A percentile compares a stretch with the other conserved stretches of the same genome.
phyloP scores from a whole-genome alignment of 2,797 vertebrate species.

The Anguilla marmorata region DNA sequence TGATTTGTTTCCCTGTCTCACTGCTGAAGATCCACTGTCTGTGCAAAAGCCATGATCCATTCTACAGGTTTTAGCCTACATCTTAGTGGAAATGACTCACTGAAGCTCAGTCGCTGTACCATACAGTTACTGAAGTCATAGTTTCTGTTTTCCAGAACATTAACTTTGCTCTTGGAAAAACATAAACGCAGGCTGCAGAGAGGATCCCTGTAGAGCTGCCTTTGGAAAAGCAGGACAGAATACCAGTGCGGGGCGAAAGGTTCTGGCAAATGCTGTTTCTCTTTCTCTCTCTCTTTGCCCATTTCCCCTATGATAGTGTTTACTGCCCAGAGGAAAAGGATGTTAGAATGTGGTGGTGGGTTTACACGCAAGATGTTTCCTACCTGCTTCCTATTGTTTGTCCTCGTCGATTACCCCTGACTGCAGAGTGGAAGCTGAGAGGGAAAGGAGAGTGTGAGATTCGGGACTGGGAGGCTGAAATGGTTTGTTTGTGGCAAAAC shows the following conservation, averaged over 20 bases:
- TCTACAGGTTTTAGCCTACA: not conserved
- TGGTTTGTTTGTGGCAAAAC: not conserved
- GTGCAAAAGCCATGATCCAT: not conserved
- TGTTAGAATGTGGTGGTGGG: constrained; percentile 56
- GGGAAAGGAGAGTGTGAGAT: constrained; percentile 38
- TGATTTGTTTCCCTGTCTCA: not conserved
- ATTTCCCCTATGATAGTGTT: constrained; percentile 47
- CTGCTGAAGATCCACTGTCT: not conserved
- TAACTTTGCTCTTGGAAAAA: constrained; percentile 19
- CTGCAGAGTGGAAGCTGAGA: constrained; percentile 39
- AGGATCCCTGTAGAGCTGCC: constrained; percentile 32
- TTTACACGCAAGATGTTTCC: constrained; percentile 69
- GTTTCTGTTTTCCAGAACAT: constrained; percentile 25
- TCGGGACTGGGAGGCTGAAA: constrained; percentile 25
- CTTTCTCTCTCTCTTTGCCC: constrained; percentile 27
- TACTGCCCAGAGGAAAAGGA: constrained; percentile 56
- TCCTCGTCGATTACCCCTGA: constrained; percentile 47
- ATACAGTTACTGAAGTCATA: not conserved
- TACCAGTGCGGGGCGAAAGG: constrained; percentile 29
- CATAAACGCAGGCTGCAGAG: not conserved
- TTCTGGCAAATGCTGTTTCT: constrained; percentile 40
- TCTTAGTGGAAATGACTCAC: not conserved
- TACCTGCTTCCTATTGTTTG: constrained; percentile 61
- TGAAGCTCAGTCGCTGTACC: constrained; percentile 12
- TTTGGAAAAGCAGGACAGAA: constrained; percentile 40